Evolutionary conservation across 2,113 vertebrate genomes (phyloP), one percentile per base, ranked within the genome.

Genomic region (Coregonus clupeaformis): DNA sequence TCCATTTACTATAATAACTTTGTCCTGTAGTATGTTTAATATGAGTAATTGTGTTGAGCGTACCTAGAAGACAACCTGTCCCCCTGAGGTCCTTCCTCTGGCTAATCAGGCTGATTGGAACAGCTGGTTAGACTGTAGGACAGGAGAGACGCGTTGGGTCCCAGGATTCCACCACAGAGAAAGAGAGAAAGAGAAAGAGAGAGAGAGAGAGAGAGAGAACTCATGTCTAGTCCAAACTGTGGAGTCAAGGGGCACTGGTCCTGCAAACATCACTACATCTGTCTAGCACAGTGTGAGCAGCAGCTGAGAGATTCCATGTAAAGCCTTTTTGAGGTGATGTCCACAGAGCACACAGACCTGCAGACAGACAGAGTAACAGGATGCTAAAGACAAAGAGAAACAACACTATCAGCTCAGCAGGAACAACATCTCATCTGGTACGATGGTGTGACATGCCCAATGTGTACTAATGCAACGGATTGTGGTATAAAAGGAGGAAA

Each of bases 81-180:
- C 80, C 73, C 83, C 68, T 49, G 69, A 88, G 86, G 84, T 78
- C 55, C 74, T 72, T 71, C 55, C 62, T 65, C 68, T 57, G 69
- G 77, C 36, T 81, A 86, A 86, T 88, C 52, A 77, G 72, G 73
- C 68, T 86, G 86, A 88, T 83, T 84, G 86, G 77, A 86, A 77
- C 86, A 86, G 79, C 80, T 86, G 84, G 84, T 30, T 69, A 60
- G 75, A 79, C 74, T 32, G 68, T 76, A 77, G 80, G 71, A 74
- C 75, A 32, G 72, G 76, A 78, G 77, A 73, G 80, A 79, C 80
- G 83, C 77, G 77, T 82, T 78, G 71, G 74, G 77, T 77, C 75
- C 69, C 65, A 79, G 74, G 66, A 75, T 32, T 24, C 55, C 76
- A 68, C 72, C 76, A 9, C 59, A 74, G 65, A 71, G 64, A 66